phyloP scores from a whole-genome alignment of 2,888 invertebrate species.

The Nomada goodeniana region DNA sequence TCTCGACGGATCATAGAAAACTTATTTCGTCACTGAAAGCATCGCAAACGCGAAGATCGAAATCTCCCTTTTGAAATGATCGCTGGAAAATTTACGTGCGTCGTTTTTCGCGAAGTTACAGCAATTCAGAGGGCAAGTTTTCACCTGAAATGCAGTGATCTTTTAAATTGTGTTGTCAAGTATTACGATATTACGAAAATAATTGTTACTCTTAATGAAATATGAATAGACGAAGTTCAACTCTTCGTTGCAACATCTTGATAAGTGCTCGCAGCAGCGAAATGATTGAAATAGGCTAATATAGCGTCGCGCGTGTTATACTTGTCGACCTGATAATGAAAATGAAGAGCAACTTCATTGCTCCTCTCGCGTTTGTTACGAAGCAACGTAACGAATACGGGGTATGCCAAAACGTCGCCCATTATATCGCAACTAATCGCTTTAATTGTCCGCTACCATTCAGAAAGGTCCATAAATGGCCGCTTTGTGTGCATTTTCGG shows the following conservation, averaged over 20 bases:
- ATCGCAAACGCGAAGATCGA: no score
- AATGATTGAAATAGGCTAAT: background rate
- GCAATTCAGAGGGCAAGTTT: no score
- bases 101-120: no score
- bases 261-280: background rate
- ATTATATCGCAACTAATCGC: constrained; percentile 26
- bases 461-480: constrained; percentile 15
- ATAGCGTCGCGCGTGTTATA: background rate
- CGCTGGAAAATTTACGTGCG: no score
- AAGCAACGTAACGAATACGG: background rate
- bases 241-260: background rate
- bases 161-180: no score
- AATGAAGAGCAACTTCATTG: constrained; percentile 9
- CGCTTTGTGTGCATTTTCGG: constrained; percentile 15
- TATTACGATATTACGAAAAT: no score
- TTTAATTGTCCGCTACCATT: constrained; percentile 16
- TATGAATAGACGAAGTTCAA: background rate
- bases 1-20: no score
- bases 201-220: background rate
- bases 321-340: background rate
- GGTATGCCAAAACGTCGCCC: constrained; percentile 8
- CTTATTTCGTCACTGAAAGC: no score
- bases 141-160: no score
- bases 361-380: background rate
- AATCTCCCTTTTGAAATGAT: no score